Evolutionary conservation across 2,888 invertebrate genomes (phyloP).

Genomic region (Scrobipalpa costella): DNA sequence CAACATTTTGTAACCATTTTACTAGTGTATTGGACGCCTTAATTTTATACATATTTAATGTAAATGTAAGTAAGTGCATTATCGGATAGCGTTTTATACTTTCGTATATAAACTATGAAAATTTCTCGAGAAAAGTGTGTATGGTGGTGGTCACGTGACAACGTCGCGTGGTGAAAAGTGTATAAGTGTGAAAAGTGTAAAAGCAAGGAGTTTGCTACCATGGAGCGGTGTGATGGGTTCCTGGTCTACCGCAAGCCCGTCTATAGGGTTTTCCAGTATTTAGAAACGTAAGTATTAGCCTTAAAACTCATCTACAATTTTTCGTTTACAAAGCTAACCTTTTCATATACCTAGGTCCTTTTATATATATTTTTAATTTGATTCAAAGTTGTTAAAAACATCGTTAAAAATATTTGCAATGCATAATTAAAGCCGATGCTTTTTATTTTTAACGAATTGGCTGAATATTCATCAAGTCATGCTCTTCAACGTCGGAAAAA

Average conservation of each 20-base stretch:
- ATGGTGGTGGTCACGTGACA: conserved; percentile 44
- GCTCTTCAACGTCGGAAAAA: conserved; percentile 3
- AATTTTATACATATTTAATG: conserved; percentile 60
- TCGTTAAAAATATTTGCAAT: neutral
- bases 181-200: conserved; percentile 83
- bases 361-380: too few species aligned
- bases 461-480: conserved; percentile 5
- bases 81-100: conserved; percentile 15
- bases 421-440: neutral
- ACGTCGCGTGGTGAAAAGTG: conserved; percentile 65
- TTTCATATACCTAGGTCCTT: too few species aligned
- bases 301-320: neutral
- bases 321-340: too few species aligned
- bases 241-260: conserved; percentile 90
- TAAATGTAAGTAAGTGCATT: conserved; percentile 37
- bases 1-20: conserved; percentile 71
- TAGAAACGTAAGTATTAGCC: conserved; percentile 86
- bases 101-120: conserved; percentile 16
- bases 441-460: conserved; percentile 9
- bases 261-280: conserved; percentile 90
- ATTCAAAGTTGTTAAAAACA: too few species aligned
- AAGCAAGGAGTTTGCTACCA: conserved; percentile 39
- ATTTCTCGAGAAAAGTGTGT: conserved; percentile 16
- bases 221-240: conserved; percentile 90
- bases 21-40: conserved; percentile 63